phyloP scores from a whole-genome alignment of 1,140 invertebrate species.

The Ladona fulva region DNA sequence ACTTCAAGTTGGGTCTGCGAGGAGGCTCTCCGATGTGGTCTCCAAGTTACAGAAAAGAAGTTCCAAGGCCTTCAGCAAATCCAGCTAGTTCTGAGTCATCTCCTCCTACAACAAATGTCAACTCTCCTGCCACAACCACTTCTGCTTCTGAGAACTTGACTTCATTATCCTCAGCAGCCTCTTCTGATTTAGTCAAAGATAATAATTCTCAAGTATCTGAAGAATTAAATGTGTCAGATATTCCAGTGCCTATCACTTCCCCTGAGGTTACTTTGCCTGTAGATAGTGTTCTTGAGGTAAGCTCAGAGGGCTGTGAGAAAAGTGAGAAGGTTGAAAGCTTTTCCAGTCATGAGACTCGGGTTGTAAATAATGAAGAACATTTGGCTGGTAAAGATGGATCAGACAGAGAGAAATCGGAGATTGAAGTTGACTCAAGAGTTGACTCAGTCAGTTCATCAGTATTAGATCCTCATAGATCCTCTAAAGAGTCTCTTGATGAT shows the following conservation, averaged over 20 bases:
- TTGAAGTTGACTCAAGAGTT: neutral
- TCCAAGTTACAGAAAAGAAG: constrained; percentile 26
- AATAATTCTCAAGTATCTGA: neutral
- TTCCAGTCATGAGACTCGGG: neutral
- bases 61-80: constrained; percentile 27
- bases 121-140: constrained; percentile 84
- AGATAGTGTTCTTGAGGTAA: neutral
- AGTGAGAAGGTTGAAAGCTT: neutral
- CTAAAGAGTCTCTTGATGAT: neutral
- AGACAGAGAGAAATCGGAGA: neutral
- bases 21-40: constrained; percentile 65
- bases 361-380: neutral
- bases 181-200: neutral
- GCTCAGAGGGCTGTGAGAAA: neutral
- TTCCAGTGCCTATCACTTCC: neutral
- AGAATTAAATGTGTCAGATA: neutral
- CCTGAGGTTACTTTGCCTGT: neutral
- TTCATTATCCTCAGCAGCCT: neutral
- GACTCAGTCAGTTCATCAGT: neutral
- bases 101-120: constrained; percentile 35
- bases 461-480: neutral
- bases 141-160: constrained; percentile 32
- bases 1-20: constrained; percentile 52
- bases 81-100: neutral
- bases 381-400: neutral